These are phyloP conservation scores for Onychomys leucogaster DNA, from an alignment of 2,797 vertebrate species.

Conservation along the genomic window DNA sequence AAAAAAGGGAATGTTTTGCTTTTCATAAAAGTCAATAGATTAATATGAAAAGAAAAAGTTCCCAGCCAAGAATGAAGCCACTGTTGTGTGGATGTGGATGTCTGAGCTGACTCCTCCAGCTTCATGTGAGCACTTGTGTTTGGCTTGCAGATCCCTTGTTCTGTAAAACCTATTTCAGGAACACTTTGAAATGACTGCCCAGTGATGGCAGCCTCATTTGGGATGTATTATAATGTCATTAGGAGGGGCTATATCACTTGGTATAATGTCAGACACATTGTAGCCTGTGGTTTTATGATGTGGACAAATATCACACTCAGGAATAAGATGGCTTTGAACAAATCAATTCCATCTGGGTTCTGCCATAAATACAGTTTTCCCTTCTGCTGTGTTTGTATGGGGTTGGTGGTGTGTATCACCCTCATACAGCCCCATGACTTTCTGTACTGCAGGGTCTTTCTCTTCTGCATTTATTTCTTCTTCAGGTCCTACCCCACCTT, in stretches of 20 bases:
- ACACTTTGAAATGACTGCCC: conserved; percentile 90
- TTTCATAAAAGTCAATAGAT: conserved; percentile 79
- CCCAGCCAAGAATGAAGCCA: conserved; percentile 81
- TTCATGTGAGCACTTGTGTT: conserved; percentile 84
- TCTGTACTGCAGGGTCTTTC: not conserved
- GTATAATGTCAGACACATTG: conserved; percentile 90
- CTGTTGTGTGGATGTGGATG: conserved; percentile 83
- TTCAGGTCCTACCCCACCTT: not conserved
- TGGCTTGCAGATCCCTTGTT: conserved; percentile 87
- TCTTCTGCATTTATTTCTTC: not conserved
- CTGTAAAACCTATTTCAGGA: conserved; percentile 88
- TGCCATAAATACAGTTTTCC: conserved; percentile 74
- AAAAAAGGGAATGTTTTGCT: conserved; percentile 82
- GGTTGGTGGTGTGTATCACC: not conserved
- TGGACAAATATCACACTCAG: conserved; percentile 89
- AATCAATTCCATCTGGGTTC: conserved; percentile 80
- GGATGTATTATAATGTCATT: conserved; percentile 91
- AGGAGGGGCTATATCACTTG: conserved; percentile 89
- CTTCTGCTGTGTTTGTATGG: conserved; percentile 31
- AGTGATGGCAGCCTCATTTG: conserved; percentile 87
- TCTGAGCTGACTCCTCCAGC: conserved; percentile 81
- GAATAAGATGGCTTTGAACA: conserved; percentile 83
- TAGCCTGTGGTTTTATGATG: conserved; percentile 90
- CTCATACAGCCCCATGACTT: not conserved
- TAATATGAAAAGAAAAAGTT: conserved; percentile 84